These are phyloP conservation scores for Sphyrna mokarran DNA, from an alignment of 2,113 vertebrate species.

Conservation along the genomic window DNA sequence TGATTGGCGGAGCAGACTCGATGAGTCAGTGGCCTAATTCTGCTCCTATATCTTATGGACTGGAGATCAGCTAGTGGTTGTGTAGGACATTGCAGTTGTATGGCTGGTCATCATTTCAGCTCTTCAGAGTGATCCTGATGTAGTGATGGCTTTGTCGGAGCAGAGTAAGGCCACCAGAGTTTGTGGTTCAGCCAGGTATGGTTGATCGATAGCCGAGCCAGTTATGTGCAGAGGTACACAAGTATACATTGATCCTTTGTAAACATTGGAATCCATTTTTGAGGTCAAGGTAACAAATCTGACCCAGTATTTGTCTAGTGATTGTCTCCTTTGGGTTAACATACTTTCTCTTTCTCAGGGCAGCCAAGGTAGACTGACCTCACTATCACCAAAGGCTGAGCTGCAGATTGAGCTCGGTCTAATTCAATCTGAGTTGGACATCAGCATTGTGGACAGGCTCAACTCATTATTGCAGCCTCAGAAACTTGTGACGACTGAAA, in stretches of 20 bases:
- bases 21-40: no score
- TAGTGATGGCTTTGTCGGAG: background rate
- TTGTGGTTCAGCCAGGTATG: background rate
- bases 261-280: background rate
- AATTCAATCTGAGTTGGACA: conserved; percentile 79
- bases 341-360: conserved; percentile 57
- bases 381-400: conserved; percentile 83
- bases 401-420: conserved; percentile 77
- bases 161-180: background rate
- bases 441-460: conserved; percentile 93
- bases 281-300: background rate
- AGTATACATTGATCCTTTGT: background rate
- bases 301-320: background rate
- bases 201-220: background rate
- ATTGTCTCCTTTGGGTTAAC: background rate
- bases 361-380: conserved; percentile 82
- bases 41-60: no score
- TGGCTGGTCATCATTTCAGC: background rate
- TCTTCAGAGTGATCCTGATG: background rate
- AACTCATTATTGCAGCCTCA: conserved; percentile 92
- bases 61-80: background rate
- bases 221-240: background rate
- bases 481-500: conserved; percentile 81
- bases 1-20: no score
- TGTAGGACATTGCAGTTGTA: background rate